Percentiles rank a stretch among this genome's conserved stretches.
These are phyloP conservation scores for Hirudo medicinalis DNA, from an alignment of 1,140 invertebrate species.

Conservation along the genomic window DNA sequence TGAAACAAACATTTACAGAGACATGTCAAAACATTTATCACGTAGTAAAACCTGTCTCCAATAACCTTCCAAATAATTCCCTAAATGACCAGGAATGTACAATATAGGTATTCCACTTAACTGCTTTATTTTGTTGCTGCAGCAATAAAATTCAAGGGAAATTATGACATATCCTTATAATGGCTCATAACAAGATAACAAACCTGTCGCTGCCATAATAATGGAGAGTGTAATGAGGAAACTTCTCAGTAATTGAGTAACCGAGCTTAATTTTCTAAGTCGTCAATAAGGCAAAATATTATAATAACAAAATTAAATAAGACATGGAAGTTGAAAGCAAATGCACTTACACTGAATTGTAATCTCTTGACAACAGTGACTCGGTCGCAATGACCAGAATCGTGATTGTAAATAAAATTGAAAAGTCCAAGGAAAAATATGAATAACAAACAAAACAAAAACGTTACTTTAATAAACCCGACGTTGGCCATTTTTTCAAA, in stretches of 20 bases:
- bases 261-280: background rate
- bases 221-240: background rate
- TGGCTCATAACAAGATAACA: background rate
- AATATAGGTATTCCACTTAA: background rate
- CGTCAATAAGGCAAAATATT: background rate
- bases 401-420: too few species aligned
- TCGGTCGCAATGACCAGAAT: too few species aligned
- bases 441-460: too few species aligned
- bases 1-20: background rate
- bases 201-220: conserved; percentile 5
- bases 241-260: background rate
- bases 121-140: background rate
- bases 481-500: too few species aligned
- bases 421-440: too few species aligned
- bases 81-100: background rate
- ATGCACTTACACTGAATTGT: too few species aligned
- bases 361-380: too few species aligned
- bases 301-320: background rate
- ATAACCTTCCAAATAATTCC: conserved; percentile 1
- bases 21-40: background rate
- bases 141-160: background rate
- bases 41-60: background rate
- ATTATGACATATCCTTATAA: too few species aligned
- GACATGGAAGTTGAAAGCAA: background rate
- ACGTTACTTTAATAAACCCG: too few species aligned